Percentiles rank a stretch among this genome's conserved stretches.
Evolutionary conservation across 2,797 vertebrate genomes (phyloP).

Genomic region (Sebastes kiyomatsui): DNA sequence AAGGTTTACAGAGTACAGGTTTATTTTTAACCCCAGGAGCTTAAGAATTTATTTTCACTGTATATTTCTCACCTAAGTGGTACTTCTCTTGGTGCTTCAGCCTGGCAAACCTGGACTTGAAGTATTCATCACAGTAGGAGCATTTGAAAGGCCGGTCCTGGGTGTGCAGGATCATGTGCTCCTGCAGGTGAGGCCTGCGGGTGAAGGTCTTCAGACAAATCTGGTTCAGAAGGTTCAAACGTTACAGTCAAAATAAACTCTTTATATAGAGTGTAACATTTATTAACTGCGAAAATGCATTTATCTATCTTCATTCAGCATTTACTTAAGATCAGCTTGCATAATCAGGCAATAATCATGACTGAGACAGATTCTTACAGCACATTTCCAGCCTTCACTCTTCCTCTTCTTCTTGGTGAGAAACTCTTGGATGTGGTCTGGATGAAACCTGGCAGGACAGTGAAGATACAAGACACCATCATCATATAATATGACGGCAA

Average conservation of each 20-base stretch:
- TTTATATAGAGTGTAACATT: neutral
- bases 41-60: neutral
- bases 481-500: neutral
- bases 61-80: slow-evolving; percentile 88
- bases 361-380: slow-evolving; percentile 82
- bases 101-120: slow-evolving; percentile 95
- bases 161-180: slow-evolving; percentile 98
- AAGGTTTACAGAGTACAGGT: too few species aligned
- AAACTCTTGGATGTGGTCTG: slow-evolving; percentile 94
- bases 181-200: slow-evolving; percentile 93
- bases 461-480: neutral
- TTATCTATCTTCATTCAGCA: neutral
- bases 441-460: slow-evolving; percentile 89
- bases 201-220: slow-evolving; percentile 97
- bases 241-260: neutral
- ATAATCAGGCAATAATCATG: neutral
- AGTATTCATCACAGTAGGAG: slow-evolving; percentile 95
- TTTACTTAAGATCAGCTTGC: neutral
- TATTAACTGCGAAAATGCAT: neutral
- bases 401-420: slow-evolving; percentile 92
- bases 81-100: slow-evolving; percentile 98
- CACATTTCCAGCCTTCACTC: slow-evolving; percentile 97
- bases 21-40: neutral
- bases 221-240: slow-evolving; percentile 70
- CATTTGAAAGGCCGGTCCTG: slow-evolving; percentile 98